These are phyloP conservation scores for Aelia acuminata DNA, from an alignment of 2,888 invertebrate genomes.

Conservation along the genomic window DNA sequence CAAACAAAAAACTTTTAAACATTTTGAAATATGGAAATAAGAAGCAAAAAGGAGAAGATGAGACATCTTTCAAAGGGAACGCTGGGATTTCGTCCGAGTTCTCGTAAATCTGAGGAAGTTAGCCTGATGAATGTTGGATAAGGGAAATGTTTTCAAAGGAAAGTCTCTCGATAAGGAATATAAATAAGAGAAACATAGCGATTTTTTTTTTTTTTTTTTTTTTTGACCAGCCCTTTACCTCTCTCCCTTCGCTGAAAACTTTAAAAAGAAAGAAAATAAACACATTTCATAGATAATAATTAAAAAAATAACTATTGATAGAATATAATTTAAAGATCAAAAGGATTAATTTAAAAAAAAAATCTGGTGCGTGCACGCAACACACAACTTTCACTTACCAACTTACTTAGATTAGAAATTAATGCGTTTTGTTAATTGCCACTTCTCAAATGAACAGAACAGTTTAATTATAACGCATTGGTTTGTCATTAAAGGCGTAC, in stretches of 20 bases:
- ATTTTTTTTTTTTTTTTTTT: neutral
- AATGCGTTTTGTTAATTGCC: no score
- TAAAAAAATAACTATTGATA: no score
- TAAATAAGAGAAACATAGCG: neutral
- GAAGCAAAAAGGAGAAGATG: slow-evolving; percentile 1
- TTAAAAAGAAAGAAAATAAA: neutral
- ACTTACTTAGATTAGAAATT: no score
- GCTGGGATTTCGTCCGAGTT: slow-evolving; percentile 6
- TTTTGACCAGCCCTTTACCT: neutral
- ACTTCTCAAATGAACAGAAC: no score
- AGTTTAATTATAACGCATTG: no score
- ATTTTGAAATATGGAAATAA: slow-evolving; percentile 37
- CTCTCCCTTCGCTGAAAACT: neutral
- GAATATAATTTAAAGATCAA: no score
- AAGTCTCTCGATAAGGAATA: neutral
- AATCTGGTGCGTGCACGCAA: no score
- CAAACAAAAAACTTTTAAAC: neutral
- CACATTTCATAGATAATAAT: no score
- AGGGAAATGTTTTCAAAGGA: slow-evolving; percentile 28
- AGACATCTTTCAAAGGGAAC: slow-evolving; percentile 34
- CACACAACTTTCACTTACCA: no score
- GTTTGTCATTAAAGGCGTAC: no score
- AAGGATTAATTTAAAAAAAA: no score
- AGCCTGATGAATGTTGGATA: slow-evolving; percentile 37
- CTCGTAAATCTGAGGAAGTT: slow-evolving; percentile 2